These are phyloP conservation scores for Leptinotarsa defecta DNA, from an alignment of 1,140 invertebrate species.

Conservation along the genomic window DNA sequence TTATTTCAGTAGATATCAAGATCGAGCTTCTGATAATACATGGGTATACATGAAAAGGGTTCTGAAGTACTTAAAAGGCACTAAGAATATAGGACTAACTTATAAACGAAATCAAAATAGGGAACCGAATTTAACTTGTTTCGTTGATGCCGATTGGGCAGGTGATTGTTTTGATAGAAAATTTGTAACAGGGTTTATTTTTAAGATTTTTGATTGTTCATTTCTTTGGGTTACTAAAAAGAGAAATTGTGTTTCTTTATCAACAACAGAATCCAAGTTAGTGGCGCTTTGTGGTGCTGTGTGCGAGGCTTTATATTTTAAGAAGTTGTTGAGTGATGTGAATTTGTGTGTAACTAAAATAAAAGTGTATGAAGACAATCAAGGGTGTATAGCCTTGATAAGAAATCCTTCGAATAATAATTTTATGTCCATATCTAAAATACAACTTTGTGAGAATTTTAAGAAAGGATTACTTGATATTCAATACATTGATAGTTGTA, in stretches of 20 bases:
- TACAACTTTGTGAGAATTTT: no score
- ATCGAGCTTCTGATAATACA: background rate
- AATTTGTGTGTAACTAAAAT: background rate
- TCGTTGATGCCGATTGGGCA: constrained; percentile 17
- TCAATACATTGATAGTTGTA: no score
- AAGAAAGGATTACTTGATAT: no score
- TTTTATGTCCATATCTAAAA: no score
- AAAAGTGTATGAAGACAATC: no score
- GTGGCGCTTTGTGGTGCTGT: background rate
- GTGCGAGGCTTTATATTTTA: background rate
- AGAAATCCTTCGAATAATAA: no score
- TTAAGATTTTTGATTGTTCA: constrained; percentile 8
- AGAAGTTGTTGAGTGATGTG: background rate
- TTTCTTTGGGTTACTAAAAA: constrained; percentile 9
- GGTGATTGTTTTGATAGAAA: constrained; percentile 1
- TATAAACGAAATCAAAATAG: background rate
- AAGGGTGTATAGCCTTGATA: no score
- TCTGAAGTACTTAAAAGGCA: constrained; percentile 18
- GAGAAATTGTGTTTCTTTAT: background rate
- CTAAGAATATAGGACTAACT: constrained; percentile 5
- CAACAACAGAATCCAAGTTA: background rate
- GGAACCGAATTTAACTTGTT: background rate
- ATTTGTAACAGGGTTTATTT: background rate
- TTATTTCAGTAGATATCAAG: constrained; percentile 18
- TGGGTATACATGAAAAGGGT: constrained; percentile 22